Evolutionary conservation across 2,797 vertebrate genomes (phyloP), one percentile per base, ranked within the genome.

Genomic region (Sphaeramia orbicularis): DNA sequence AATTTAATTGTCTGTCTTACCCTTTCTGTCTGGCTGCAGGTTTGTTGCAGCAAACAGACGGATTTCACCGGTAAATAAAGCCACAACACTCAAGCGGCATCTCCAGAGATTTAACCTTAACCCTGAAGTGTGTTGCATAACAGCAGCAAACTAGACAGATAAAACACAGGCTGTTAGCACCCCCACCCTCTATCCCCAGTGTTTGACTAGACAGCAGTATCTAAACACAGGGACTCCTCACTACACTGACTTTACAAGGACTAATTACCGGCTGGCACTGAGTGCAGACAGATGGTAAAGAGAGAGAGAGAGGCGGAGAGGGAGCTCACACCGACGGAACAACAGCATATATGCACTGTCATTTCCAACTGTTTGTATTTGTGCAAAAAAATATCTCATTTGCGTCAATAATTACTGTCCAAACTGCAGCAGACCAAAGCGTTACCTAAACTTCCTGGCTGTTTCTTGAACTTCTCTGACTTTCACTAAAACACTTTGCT

Each of bases 181-280:
- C 51, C 56, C 70, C 65, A 3, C 47, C 21, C 30, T 56, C n/a
- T 52, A 60, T 30, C 71, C 53, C 53, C 15, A 69, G 72, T 82
- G 79, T 88, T 83, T 82, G 83, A 89, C 76, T 83, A 86, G 89
- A 90, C 85, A 80, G 85, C 84, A 78, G 79, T 61, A 87, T 80
- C 87, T 82, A 90, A 88, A 90, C 89, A 87, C 79, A 78, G 76
- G 80, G 86, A 88, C 79, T 86, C 83, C 84, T 88, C 85, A 87
- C 85, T 67, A 74, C 78, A 77, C 81, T 77, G 85, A 83, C 84
- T 88, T 84, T 83, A 90, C 84, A 83, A 76, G 74, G 78, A 89
- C 86, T 91, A 91, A 91, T 91, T 91, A 86, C 83, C 71, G 72
- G 72, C 88, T 90, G 86, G 85, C 81, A 85, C 82, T 64, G 76